These are phyloP conservation scores for Pycnonotus jocosus DNA, from an alignment of 2,113 vertebrate genomes.

Conservation along the genomic window DNA sequence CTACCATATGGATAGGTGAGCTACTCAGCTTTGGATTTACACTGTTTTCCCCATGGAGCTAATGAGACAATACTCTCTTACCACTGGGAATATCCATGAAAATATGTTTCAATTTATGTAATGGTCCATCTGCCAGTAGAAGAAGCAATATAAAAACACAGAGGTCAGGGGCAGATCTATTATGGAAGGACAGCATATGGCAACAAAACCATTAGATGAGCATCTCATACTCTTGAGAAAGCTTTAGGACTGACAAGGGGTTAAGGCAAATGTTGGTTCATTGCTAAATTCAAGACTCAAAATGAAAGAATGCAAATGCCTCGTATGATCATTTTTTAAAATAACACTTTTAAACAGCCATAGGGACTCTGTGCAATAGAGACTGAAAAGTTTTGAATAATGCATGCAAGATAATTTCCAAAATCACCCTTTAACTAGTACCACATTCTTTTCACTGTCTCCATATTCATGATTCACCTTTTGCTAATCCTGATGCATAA, in stretches of 20 bases:
- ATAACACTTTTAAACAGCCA: slow-evolving; percentile 63
- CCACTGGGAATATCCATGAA: slow-evolving; percentile 18
- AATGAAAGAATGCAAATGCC: slow-evolving; percentile 59
- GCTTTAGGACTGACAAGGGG: slow-evolving; percentile 66
- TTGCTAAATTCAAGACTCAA: slow-evolving; percentile 55
- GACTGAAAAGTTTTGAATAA: slow-evolving; percentile 71
- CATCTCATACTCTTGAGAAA: slow-evolving; percentile 65
- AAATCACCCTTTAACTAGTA: slow-evolving; percentile 74
- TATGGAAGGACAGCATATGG: slow-evolving; percentile 62
- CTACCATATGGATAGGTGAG: slow-evolving; percentile 28
- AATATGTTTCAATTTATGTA: slow-evolving; percentile 64
- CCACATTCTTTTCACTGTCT: slow-evolving; percentile 75
- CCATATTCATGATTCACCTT: slow-evolving; percentile 70
- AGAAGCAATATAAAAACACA: slow-evolving; percentile 43
- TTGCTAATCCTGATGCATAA: slow-evolving; percentile 72
- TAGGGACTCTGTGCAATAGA: slow-evolving; percentile 48
- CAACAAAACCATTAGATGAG: slow-evolving; percentile 61
- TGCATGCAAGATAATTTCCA: slow-evolving; percentile 73
- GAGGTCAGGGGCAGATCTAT: slow-evolving; percentile 68
- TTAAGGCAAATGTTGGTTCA: slow-evolving; percentile 69
- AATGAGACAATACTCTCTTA: background rate
- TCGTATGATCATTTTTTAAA: slow-evolving; percentile 30
- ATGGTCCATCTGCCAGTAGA: slow-evolving; percentile 47
- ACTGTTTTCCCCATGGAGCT: background rate
- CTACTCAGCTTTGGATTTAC: background rate